phyloP scores from a whole-genome alignment of 1,140 invertebrate genomes.

The Glomeris maerens region DNA sequence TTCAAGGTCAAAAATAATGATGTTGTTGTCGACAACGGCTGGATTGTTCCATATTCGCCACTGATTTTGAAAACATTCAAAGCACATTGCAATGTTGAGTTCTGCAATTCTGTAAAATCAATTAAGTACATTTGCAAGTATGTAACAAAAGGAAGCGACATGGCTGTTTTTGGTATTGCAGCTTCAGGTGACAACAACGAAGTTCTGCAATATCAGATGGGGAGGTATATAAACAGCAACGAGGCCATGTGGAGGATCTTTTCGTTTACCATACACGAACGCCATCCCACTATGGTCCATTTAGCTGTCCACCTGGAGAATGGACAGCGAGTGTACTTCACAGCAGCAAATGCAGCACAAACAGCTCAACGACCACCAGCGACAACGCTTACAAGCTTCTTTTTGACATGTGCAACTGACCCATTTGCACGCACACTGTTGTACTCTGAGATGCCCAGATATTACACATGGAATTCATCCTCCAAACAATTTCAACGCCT shows the following conservation, averaged over 20 bases:
- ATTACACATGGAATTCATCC: slow-evolving; percentile 12
- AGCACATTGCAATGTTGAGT: slow-evolving; percentile 37
- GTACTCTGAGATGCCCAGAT: slow-evolving; percentile 13
- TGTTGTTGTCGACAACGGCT: slow-evolving; percentile 32
- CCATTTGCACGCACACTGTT: slow-evolving; percentile 6
- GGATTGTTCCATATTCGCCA: slow-evolving; percentile 39
- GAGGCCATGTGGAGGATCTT: slow-evolving; percentile 24
- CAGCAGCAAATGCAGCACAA: slow-evolving; percentile 13
- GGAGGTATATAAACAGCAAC: slow-evolving; percentile 21
- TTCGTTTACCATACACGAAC: slow-evolving; percentile 26
- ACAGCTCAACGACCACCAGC: slow-evolving; percentile 8
- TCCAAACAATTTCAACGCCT: slow-evolving; percentile 9
- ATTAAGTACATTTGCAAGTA: slow-evolving; percentile 32
- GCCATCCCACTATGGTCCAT: slow-evolving; percentile 28
- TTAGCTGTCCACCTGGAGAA: slow-evolving; percentile 35
- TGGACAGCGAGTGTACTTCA: slow-evolving; percentile 27
- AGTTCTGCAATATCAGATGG: slow-evolving; percentile 13
- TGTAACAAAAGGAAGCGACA: slow-evolving; percentile 22
- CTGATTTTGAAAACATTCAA: slow-evolving; percentile 35
- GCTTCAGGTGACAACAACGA: slow-evolving; percentile 6
- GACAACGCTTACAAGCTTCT: slow-evolving; percentile 18
- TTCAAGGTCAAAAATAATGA: slow-evolving; percentile 6
- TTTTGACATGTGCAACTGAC: slow-evolving; percentile 11
- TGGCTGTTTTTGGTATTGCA: slow-evolving; percentile 14
- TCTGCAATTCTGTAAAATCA: slow-evolving; percentile 35